Evolutionary conservation across 1,140 invertebrate species (phyloP).

Genomic region (Bombus confusus): DNA sequence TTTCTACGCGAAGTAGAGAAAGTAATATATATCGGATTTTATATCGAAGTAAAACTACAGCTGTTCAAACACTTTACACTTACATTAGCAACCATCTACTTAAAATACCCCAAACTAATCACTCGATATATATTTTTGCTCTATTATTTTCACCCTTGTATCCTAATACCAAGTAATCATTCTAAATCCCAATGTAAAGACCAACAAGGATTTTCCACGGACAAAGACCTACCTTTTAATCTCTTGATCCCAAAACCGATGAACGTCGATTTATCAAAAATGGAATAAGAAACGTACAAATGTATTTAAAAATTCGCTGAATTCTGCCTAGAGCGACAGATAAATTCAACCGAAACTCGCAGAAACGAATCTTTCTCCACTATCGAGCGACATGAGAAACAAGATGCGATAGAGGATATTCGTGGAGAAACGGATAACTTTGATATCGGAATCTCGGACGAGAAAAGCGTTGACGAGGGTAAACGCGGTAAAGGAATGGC

Average conservation of each 20-base stretch:
- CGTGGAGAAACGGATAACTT: not conserved
- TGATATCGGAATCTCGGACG: not conserved
- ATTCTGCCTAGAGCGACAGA: too few species aligned
- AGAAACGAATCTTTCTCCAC: not conserved
- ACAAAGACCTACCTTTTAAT: too few species aligned
- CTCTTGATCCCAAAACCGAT: too few species aligned
- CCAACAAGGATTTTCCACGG: too few species aligned
- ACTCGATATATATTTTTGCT: not conserved
- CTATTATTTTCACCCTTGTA: too few species aligned
- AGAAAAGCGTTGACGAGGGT: slow-evolving; percentile 42
- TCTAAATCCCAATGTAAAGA: too few species aligned
- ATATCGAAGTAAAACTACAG: not conserved
- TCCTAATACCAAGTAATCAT: too few species aligned
- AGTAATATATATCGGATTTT: not conserved
- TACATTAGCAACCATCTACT: not conserved
- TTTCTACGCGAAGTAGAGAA: not conserved
- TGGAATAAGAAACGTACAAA: too few species aligned
- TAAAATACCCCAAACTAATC: too few species aligned
- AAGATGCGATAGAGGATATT: not conserved
- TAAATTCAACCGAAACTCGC: too few species aligned
- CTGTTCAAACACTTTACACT: not conserved
- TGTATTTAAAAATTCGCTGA: too few species aligned
- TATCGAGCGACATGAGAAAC: not conserved
- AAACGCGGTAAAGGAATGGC: slow-evolving; percentile 15
- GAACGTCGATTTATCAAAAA: too few species aligned